Evolutionary conservation across 2,888 invertebrate species (phyloP), one percentile per base, ranked within the genome.

Genomic region (Glomeris marginata): DNA sequence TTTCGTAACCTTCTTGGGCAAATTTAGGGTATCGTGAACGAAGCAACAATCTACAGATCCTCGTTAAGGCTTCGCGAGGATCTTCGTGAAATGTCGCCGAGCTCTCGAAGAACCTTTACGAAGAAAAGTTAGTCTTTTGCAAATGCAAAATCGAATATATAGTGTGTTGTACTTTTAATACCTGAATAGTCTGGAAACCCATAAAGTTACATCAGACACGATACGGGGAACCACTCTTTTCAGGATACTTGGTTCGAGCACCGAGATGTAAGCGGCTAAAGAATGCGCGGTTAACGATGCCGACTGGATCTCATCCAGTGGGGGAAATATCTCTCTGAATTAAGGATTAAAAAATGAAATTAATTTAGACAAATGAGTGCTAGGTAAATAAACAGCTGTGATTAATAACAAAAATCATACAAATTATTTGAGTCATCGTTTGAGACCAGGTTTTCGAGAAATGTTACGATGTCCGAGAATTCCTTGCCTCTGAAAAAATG

Each of bases 41-140:
- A 18, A 88, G 66, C 56, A 84, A 76, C 72, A 86, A 77, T 53
- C 82, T 70, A 3, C 84, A 80, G n/a, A 87, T 78, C 43, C 85
- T 73, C 13, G 91, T 79, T 22, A 91, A 70, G 2, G 91, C 91
- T 61, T 92, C 91, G 35, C 84, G 69, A 55, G 81, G 82, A 59
- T 91, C 91, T 56, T 86, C 84, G 63, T 91, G 88, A 64, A 86
- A 90, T 63, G 81, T 86, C 1, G 86, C 81, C 35, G 81, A 77
- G 53, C 83, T 81, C 61, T 88, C 85, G 53, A 80, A 72, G 65
- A 88, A 80, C 60, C 88, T 85, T 66, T 13, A 45, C 20, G 37
- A 46, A 54, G 16, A 8, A 2, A 15, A 20, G 21, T 51, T 8
- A 18, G 38, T 38, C 16, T 51, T 13, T 4, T n/a, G 48, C 3